Base-by-base conservation (phyloP, 2,888 invertebrate genomes). In the Drosophila silvestris region DNA sequence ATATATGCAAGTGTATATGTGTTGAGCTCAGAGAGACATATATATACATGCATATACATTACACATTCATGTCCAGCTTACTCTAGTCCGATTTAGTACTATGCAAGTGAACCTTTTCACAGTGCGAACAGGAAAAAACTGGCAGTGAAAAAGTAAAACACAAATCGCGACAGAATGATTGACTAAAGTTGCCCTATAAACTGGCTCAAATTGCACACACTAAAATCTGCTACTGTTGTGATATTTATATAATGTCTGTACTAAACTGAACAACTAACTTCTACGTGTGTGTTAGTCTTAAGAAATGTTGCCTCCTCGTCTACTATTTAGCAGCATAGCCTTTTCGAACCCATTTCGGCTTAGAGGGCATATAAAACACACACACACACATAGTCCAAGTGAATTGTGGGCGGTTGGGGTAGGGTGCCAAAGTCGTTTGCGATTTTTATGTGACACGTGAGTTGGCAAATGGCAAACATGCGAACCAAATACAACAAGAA, bases 391-490 rank as follows among this genome's bases (percentile, higher is more conserved):
- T 28, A 37, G 30, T 50, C 62, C 33, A 59, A 61, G 26, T 52
- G 30, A 9, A 44, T 22, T 39, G 37, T 44, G 52, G 30, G 26
- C 5, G 9, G 9, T 26, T 47, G 7, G 47, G 22, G 14, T 16
- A 7, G 47, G 47, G 60, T 63, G 41, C 35, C 70, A 65, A 63
- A 74, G 72, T 74, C 71, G 61, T 68, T 79, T 79, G 77, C 57
- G 66, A 65, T 58, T 77, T 83, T 85, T 69, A 65, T 81, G 82
- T 56, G 77, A 78, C 77, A 81, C 82, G 86, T 82, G 74, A 74
- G 70, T 62, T 64, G 74, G 62, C 69, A 81, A 80, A 69, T 63
- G 66, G 70, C 70, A 77, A 80, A 61, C 63, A 81, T 60, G 66
- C 60, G 28, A 70, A 37, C 33, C 54, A 79, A 69, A 65, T 51